Base-by-base conservation (phyloP, 2,797 vertebrate genomes). In the Phrynocephalus guinanensis region DNA sequence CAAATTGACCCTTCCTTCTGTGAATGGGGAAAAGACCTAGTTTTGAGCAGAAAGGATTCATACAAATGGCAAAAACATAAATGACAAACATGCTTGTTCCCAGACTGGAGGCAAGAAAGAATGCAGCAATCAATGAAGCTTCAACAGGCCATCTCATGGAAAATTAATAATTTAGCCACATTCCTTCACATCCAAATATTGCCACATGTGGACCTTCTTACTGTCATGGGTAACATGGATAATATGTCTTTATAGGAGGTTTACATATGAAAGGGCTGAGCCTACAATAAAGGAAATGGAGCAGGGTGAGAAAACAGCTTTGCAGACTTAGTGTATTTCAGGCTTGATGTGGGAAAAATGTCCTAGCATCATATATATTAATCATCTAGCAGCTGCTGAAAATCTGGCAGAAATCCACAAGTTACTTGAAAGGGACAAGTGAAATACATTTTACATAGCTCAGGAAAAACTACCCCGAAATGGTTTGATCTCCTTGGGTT, bases 341-440 rank as follows among this genome's bases (percentile, higher is more conserved):
- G 26, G 33, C 70, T 82, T 67, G 81, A 75, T 75, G 28, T 77
- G 63, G 30, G 78, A 79, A 63, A 79, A 79, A 84, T 88, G 6
- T 50, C 52, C 13, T 67, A 83, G 44, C 56, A 16, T n/a, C 28
- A 52, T 85, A 79, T 84, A 88, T 80, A 44, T 79, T 84, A 67
- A 72, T 77, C 84, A 5, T 26, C 48, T 73, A 84, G 68, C 75
- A 80, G 52, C 77, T 79, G 76, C 28, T 84, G 38, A 84, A 80
- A 80, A 73, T 48, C 38, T 88, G 82, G 82, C 15, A 33, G 52
- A 66, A 88, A 75, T 80, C 87, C 87, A 84, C 22, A 28, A 15
- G 56, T 80, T 75, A 75, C 82, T 85, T 85, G 83, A 85, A 80
- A 84, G 56, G 26, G 18, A 67, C n/a, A 66, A 66, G 66, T 81